These are phyloP conservation scores for Odontamblyopus lacepedii DNA, from an alignment of 2,797 vertebrate genomes.

Conservation along the genomic window DNA sequence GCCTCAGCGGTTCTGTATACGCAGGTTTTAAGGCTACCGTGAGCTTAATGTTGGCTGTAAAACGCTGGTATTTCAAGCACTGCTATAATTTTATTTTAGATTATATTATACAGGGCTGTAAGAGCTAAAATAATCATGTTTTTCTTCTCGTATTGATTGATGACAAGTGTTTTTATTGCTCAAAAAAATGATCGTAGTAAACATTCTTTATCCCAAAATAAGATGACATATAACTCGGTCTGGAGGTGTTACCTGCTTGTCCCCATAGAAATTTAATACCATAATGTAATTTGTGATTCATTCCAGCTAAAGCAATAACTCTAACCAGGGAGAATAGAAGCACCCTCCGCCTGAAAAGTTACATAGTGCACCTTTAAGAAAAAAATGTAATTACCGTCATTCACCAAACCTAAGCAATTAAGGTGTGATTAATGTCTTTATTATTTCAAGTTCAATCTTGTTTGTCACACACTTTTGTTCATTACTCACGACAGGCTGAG, in stretches of 20 bases:
- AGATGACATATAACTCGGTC: background rate
- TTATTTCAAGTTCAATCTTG: background rate
- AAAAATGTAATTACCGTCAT: background rate
- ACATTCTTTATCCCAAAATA: too few relatives aligned
- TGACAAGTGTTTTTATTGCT: too few relatives aligned
- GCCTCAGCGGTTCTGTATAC: constrained; percentile 38
- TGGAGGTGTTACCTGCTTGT: background rate
- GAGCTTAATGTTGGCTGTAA: constrained; percentile 34
- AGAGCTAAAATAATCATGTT: background rate
- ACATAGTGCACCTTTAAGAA: background rate
- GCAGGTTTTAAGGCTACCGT: constrained; percentile 30
- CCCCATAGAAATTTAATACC: background rate
- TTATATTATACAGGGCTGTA: constrained; percentile 7
- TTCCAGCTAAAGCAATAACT: background rate
- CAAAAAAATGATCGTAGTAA: too few relatives aligned
- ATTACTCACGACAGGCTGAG: background rate
- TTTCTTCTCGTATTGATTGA: background rate
- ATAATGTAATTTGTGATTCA: background rate
- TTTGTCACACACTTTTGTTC: constrained; percentile 10
- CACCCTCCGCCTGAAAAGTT: background rate
- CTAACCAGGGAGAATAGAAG: background rate
- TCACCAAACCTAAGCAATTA: background rate
- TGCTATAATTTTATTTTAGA: background rate
- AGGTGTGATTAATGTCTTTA: constrained; percentile 4
- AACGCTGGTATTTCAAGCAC: background rate